Conservation (phyloP, 2,888 invertebrate species). For the Apeira syringaria region DNA sequence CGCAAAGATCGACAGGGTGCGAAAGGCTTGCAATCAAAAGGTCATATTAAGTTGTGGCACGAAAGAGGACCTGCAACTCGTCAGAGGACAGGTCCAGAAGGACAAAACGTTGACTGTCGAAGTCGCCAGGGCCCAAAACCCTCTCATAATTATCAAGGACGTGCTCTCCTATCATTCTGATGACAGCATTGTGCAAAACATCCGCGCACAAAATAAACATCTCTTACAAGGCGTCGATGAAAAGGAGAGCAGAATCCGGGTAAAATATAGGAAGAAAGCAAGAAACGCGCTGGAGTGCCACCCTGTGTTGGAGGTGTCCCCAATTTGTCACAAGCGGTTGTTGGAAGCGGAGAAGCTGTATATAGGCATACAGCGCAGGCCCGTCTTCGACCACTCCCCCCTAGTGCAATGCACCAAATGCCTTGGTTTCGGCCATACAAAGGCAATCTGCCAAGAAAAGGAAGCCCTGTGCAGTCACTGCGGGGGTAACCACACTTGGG, state of each 20-base stretch:
- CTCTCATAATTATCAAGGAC: not conserved
- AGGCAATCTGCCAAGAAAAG: not conserved
- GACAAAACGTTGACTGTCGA: not conserved
- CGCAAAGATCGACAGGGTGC: not conserved
- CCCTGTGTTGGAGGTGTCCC: constrained; percentile 18
- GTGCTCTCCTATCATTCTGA: not conserved
- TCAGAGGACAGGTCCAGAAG: not conserved
- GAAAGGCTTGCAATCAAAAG: not conserved
- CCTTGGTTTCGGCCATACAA: not conserved
- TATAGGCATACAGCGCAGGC: constrained; percentile 17
- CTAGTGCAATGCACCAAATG: constrained; percentile 11
- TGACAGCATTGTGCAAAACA: not conserved
- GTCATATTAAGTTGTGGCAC: not conserved
- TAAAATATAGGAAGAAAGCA: constrained; percentile 10
- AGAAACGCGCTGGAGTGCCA: constrained; percentile 19
- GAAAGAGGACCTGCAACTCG: not conserved
- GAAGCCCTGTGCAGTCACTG: not conserved
- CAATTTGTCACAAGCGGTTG: constrained; percentile 5
- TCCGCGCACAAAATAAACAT: not conserved
- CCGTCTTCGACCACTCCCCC: constrained; percentile 23
- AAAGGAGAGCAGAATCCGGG: not conserved
- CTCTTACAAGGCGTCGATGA: not conserved
- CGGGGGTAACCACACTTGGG: not conserved
- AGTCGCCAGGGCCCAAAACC: not conserved
- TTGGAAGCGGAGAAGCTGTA: constrained; percentile 9